Evolutionary conservation across 2,888 invertebrate species (phyloP).

Genomic region (Xylophagus ater): DNA sequence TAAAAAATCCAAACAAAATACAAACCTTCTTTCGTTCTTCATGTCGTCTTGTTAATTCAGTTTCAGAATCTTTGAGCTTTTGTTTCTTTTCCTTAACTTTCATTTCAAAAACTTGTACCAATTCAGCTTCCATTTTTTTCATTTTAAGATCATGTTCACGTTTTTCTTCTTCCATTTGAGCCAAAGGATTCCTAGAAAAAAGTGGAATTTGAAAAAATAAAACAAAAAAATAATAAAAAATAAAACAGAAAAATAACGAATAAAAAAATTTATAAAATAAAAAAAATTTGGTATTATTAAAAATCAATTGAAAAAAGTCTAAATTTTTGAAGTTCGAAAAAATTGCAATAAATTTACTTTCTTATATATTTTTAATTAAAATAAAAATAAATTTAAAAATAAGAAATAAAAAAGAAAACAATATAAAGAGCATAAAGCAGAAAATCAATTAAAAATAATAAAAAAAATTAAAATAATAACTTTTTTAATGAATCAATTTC

Average conservation of each 20-base stretch:
- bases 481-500: neutral
- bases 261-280: slow-evolving; percentile 14
- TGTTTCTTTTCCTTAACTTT: slow-evolving; percentile 94
- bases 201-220: slow-evolving; percentile 7
- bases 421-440: neutral
- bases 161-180: slow-evolving; percentile 97
- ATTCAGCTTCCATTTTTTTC: slow-evolving; percentile 97
- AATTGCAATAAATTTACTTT: too few relatives aligned
- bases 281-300: slow-evolving; percentile 10
- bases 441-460: neutral
- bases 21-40: slow-evolving; percentile 61
- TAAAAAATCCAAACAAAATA: slow-evolving; percentile 1
- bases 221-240: slow-evolving; percentile 10
- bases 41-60: slow-evolving; percentile 83
- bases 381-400: slow-evolving; percentile 1
- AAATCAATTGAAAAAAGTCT: too few relatives aligned
- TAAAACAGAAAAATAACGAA: slow-evolving; percentile 9
- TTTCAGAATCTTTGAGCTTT: slow-evolving; percentile 90
- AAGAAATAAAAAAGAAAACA: neutral
- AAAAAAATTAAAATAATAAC: neutral
- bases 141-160: slow-evolving; percentile 91
- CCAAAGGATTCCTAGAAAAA: slow-evolving; percentile 77
- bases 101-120: slow-evolving; percentile 98
- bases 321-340: too few relatives aligned
- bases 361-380: too few relatives aligned